Evolutionary conservation across 2,113 vertebrate species (phyloP), one percentile per base, ranked within the genome.

Genomic region (Pollachius pollachius): DNA sequence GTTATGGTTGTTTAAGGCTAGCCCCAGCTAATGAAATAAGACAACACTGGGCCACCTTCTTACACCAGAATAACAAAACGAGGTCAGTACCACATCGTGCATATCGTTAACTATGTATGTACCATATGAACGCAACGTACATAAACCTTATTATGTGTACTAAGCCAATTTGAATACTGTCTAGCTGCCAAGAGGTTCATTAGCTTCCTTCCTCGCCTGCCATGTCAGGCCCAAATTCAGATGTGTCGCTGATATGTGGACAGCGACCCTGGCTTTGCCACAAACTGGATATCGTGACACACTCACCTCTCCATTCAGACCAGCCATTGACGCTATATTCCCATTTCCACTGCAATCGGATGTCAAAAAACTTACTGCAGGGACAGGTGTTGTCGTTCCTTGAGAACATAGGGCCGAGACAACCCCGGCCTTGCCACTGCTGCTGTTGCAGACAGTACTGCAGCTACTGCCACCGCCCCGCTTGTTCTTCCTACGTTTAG

Each of bases 401-500:
- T 90, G 84, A 82, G 89, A 88, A 79, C 90, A 86, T 64, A 91
- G 90, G 91, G 92, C 92, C 91, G 92, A 89, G 76, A 85, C 80
- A 75, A 87, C 92, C 84, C 90, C 92, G 92, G 90, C 91, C 92
- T 94, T 93, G 87, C 90, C 85, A 82, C 93, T 93, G 88, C 92
- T 81, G 84, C 8, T 85, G 9, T 90, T 90, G 90, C 93, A 87
- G 91, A 89, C 90, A 84, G 84, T 90, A 76, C 91, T 92, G 77
- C 93, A 90, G 88, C 90, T 90, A 88, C 93, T 92, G 88, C 92
- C 94, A 90, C 94, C 94, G 92, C 95, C 95, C 88, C 96, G 94
- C 94, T 96, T 96, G 90, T 96, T 96, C 95, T 96, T 97, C 91
- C 95, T 95, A 89, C 96, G 95, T 88, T 95, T 96, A 87, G 95